Conservation (phyloP, 2,113 vertebrate species). For the Polypterus bichir region DNA sequence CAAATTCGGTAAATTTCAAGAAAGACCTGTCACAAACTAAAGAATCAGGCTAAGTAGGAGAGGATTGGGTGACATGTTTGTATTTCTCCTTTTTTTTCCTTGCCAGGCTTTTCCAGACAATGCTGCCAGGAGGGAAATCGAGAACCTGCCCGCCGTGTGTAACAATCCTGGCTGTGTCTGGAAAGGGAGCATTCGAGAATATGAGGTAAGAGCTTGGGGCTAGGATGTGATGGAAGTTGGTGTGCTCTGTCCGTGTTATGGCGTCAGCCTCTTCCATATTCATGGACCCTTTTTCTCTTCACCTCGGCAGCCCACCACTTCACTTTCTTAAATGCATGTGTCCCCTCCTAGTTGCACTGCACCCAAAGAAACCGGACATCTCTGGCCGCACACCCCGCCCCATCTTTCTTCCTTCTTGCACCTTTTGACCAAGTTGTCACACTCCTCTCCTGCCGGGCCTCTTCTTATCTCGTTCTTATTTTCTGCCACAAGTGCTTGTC, state of each 20-base stretch:
- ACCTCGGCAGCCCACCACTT: background rate
- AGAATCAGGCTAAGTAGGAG: background rate
- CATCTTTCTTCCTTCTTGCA: no score
- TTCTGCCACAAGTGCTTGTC: no score
- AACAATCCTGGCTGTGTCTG: constrained; percentile 63
- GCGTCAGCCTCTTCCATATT: no score
- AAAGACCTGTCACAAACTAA: background rate
- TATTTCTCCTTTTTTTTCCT: background rate
- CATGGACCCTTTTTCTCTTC: no score
- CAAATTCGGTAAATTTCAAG: constrained; percentile 40
- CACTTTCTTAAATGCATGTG: background rate
- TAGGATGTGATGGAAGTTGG: rapidly evolving
- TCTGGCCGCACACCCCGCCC: no score
- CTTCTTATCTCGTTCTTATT: no score
- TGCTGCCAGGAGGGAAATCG: constrained; percentile 78
- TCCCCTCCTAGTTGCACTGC: constrained; percentile 6
- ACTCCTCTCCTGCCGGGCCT: no score
- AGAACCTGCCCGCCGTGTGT: constrained; percentile 73
- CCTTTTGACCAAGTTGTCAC: no score
- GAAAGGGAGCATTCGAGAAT: constrained; percentile 81
- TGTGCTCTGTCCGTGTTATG: background rate
- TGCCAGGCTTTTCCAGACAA: constrained; percentile 81
- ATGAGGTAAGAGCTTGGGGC: constrained; percentile 53
- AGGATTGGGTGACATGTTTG: background rate
- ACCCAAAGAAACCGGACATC: no score